phyloP scores from a whole-genome alignment of 2,113 vertebrate genomes.

The Madoqua kirkii region DNA sequence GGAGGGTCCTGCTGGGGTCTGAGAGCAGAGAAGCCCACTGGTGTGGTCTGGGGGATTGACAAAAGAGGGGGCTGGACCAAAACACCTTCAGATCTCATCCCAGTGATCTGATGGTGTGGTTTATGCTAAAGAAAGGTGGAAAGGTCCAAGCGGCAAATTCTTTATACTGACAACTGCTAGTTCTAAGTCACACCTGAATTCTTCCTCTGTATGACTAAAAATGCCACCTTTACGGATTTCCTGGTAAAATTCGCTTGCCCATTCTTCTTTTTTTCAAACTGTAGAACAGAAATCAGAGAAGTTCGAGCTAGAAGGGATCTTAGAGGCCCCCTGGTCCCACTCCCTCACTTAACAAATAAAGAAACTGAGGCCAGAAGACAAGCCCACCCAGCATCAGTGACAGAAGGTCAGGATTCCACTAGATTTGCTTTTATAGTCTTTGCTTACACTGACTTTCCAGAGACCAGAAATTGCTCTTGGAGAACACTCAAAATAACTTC shows the following conservation, averaged over 20 bases:
- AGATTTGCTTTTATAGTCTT: conserved; percentile 67
- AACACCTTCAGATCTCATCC: background rate
- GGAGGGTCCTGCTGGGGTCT: background rate
- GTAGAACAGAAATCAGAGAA: conserved; percentile 12
- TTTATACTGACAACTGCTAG: background rate
- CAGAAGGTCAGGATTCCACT: conserved; percentile 61
- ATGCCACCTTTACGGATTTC: background rate
- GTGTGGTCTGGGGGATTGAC: background rate
- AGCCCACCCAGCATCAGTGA: conserved; percentile 39
- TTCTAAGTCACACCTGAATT: background rate
- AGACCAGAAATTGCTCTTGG: conserved; percentile 72
- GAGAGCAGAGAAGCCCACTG: background rate
- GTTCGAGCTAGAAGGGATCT: background rate
- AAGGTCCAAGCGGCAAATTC: background rate
- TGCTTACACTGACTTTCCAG: conserved; percentile 75
- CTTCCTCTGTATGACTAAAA: background rate
- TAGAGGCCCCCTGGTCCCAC: background rate
- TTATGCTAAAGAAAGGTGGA: background rate
- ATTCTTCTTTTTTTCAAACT: background rate
- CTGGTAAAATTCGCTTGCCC: background rate
- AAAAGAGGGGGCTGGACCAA: background rate
- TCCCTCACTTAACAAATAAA: background rate
- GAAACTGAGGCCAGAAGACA: background rate
- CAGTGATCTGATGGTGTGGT: background rate
- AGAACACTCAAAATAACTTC: conserved; percentile 70